These are phyloP conservation scores for Pseudonaja textilis DNA, from an alignment of 2,113 vertebrate genomes.

Conservation along the genomic window DNA sequence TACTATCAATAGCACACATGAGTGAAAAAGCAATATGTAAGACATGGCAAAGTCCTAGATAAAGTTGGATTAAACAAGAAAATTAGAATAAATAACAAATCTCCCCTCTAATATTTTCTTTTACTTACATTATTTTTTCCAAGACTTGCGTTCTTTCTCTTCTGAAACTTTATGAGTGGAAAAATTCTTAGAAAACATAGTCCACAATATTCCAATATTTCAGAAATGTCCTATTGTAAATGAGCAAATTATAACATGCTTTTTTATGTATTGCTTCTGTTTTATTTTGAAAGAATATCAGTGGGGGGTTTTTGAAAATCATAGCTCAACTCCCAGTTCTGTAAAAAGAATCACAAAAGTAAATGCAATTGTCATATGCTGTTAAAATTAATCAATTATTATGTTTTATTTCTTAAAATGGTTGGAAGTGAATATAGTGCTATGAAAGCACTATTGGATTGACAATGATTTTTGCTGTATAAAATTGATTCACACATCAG, in stretches of 20 bases:
- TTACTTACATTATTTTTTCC: background rate
- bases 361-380: rapidly evolving
- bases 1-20: no score
- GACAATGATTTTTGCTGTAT: background rate
- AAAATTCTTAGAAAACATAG: conserved; percentile 27
- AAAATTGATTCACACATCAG: rapidly evolving
- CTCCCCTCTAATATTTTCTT: background rate
- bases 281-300: conserved; percentile 25
- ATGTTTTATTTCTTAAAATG: background rate
- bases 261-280: conserved; percentile 35
- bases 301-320: background rate
- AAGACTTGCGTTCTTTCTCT: conserved; percentile 16
- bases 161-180: conserved; percentile 14
- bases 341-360: background rate
- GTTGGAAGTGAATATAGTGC: background rate
- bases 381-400: background rate
- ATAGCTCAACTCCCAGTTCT: background rate
- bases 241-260: conserved; percentile 31
- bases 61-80: background rate
- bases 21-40: background rate
- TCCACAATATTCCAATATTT: conserved; percentile 8
- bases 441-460: conserved; percentile 9
- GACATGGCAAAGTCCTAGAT: background rate
- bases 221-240: conserved; percentile 34
- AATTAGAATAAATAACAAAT: background rate